Evolutionary conservation across 1,140 invertebrate genomes (phyloP), one percentile per base, ranked within the genome.

Genomic region (Bombus superbus): DNA sequence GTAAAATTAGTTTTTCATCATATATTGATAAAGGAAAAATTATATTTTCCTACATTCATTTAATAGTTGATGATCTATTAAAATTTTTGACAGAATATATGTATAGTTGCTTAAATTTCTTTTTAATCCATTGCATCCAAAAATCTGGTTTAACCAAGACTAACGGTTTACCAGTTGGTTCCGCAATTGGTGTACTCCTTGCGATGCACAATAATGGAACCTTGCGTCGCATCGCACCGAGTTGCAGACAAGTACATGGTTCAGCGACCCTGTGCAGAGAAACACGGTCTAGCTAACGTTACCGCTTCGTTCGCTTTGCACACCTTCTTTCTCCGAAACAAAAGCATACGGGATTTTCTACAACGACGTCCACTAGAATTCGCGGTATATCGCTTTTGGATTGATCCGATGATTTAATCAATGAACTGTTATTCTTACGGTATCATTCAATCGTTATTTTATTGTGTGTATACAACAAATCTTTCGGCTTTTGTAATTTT

Each of bases 231-330:
- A 83, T 81, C 81, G 86, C 86, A 89, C 85, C 83, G 87, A 92
- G 86, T 90, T 86, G 89, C 88, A 89, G 86, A 90, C 85, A 92
- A 93, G 91, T 90, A 89, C 87, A 90, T 90, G 91, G 94, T 94
- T 94, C 94, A 94, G 90, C 92, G 94, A 94, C 93, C 93, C 89
- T 92, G 86, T 91, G 81, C 64, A 75, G 91, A 91, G 90, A 90
- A 92, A 90, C 87, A 91, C 87, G 89, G 81, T 89, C 85, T 81
- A 73, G 53, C 82, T 42, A 68, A 32, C 77, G 68, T 85, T 72
- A 85, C 85, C 88, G 79, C 89, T 79, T 69, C 62, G 81, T 38
- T 77, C 75, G 79, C 69, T 77, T 81, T 76, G 85, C 76, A 79
- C 81, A 66, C 71, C 85, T 79, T 76, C 74, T 72, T 83, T 83